These are phyloP conservation scores for Sphaeramia orbicularis DNA, from an alignment of 2,797 vertebrate species.

Conservation along the genomic window DNA sequence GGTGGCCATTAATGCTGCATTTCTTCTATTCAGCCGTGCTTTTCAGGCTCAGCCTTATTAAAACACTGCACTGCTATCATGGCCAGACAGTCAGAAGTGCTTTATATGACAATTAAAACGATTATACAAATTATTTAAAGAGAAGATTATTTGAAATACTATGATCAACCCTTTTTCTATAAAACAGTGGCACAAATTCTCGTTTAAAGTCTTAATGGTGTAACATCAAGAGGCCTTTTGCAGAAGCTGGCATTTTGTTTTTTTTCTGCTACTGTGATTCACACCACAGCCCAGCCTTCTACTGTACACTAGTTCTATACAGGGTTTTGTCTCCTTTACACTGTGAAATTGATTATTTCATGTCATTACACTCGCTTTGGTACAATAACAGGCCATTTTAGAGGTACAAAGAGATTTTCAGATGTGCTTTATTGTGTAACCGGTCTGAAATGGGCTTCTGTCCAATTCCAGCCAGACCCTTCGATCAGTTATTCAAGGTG, in stretches of 20 bases:
- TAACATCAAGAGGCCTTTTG: neutral
- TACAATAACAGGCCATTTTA: neutral
- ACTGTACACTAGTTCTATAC: slow-evolving; percentile 1
- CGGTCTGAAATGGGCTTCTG: neutral
- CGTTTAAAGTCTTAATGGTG: neutral
- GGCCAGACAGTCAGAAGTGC: too few species aligned
- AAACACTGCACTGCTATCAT: too few species aligned
- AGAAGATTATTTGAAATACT: neutral
- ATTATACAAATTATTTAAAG: too few species aligned
- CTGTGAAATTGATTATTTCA: neutral
- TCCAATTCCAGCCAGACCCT: neutral
- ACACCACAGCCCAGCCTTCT: neutral
- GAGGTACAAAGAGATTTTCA: neutral
- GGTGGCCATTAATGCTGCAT: too few species aligned
- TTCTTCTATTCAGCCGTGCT: too few species aligned
- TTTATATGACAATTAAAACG: too few species aligned
- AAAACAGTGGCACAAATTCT: neutral
- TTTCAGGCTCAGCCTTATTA: too few species aligned
- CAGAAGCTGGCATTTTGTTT: neutral
- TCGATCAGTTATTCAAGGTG: neutral
- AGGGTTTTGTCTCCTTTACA: neutral
- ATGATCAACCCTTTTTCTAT: too few species aligned
- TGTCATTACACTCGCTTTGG: neutral
- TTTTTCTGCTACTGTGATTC: neutral
- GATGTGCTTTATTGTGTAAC: neutral